Conservation (phyloP, 2,888 invertebrate species). For the Eumerus sabulonum region DNA sequence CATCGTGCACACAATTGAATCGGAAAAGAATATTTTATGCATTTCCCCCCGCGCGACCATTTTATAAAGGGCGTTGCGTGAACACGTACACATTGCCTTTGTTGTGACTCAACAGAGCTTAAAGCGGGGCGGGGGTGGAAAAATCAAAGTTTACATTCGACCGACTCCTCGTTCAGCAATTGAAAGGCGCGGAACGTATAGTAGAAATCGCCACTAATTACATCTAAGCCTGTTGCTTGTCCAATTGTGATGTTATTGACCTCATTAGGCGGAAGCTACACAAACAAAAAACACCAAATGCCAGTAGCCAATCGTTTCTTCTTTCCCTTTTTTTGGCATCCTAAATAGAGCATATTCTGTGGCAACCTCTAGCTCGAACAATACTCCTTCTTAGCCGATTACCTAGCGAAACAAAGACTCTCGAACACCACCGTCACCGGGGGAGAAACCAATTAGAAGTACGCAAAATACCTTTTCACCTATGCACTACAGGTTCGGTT, state of each 20-base stretch:
- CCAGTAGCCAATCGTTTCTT: no score
- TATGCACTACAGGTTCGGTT: background rate
- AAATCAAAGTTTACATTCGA: no score
- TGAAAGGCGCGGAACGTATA: background rate
- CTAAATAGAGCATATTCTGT: background rate
- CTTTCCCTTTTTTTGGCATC: constrained; percentile 11
- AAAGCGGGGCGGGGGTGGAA: background rate
- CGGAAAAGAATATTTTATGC: no score
- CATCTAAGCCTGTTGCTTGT: constrained; percentile 36
- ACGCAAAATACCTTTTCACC: constrained; percentile 1
- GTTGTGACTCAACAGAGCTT: no score
- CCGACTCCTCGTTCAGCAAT: no score
- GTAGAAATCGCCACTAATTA: constrained; percentile 33
- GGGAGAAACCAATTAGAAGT: background rate
- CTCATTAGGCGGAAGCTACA: constrained; percentile 29
- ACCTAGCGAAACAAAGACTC: no score
- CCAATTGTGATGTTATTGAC: constrained; percentile 63
- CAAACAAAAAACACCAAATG: constrained; percentile 19
- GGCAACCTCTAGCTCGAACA: no score
- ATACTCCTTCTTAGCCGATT: no score
- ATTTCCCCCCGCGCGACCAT: no score
- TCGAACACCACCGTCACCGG: no score
- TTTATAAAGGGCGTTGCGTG: background rate
- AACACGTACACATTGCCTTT: no score
- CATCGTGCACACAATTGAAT: constrained; percentile 3